Evolutionary conservation across 2,113 vertebrate species (phyloP).

Genomic region (Scolopax mira): DNA sequence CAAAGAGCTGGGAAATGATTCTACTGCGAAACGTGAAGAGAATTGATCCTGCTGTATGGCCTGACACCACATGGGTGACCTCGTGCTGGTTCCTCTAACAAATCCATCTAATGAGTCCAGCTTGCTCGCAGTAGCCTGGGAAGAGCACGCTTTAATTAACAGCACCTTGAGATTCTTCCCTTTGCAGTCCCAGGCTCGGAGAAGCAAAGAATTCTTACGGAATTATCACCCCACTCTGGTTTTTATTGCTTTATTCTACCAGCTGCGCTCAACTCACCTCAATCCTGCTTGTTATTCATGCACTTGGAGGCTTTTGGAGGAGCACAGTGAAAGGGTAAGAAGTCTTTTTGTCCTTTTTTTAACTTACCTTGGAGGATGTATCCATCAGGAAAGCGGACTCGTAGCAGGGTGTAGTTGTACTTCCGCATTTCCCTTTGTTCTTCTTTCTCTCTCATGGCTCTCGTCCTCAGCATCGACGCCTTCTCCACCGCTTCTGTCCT

Average conservation of each 20-base stretch:
- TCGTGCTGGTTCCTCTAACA: background rate
- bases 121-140: background rate
- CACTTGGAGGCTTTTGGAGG: background rate
- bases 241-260: background rate
- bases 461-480: slow-evolving; percentile 86
- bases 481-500: slow-evolving; percentile 87
- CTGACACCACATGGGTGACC: background rate
- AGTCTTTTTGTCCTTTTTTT: background rate
- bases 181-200: background rate
- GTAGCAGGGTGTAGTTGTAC: slow-evolving; percentile 89
- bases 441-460: slow-evolving; percentile 92
- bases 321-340: fast-evolving
- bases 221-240: fast-evolving
- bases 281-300: background rate
- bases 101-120: background rate
- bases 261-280: background rate
- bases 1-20: slow-evolving; percentile 14
- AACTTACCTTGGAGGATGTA: slow-evolving; percentile 88
- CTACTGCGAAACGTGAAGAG: background rate
- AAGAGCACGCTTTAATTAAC: slow-evolving; percentile 7
- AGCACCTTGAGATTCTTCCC: background rate
- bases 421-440: slow-evolving; percentile 88
- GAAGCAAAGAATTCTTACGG: background rate
- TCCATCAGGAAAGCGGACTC: slow-evolving; percentile 86
- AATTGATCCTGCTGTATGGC: background rate